phyloP scores from a whole-genome alignment of 2,113 vertebrate genomes.

The Etheostoma spectabile region DNA sequence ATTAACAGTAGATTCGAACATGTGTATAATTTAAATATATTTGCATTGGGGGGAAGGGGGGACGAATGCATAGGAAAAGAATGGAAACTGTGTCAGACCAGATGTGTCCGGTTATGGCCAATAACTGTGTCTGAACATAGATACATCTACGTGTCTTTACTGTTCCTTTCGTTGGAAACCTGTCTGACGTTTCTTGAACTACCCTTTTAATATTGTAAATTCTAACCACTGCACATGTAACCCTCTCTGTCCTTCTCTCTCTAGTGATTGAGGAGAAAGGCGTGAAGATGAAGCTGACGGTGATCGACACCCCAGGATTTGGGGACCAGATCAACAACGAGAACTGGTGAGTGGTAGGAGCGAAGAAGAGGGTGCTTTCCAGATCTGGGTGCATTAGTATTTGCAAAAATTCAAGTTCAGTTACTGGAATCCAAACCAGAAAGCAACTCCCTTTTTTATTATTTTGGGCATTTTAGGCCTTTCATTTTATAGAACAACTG shows the following conservation, averaged over 20 bases:
- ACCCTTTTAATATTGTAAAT: no score
- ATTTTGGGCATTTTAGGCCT: no score
- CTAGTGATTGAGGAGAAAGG: slow-evolving; percentile 97
- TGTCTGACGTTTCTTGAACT: neutral
- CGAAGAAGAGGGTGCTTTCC: neutral
- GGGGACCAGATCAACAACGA: slow-evolving; percentile 98
- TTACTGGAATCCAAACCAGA: neutral
- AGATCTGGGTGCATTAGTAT: neutral
- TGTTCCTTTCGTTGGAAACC: neutral
- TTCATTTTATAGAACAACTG: no score
- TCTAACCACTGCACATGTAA: neutral
- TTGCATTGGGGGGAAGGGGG: no score
- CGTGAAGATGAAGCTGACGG: slow-evolving; percentile 97
- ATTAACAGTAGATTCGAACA: no score
- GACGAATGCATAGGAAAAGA: no score
- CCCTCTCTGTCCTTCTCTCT: neutral
- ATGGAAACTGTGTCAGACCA: no score
- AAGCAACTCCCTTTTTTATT: neutral
- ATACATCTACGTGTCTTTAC: neutral
- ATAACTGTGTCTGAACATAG: no score
- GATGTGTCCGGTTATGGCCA: no score
- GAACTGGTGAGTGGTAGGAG: slow-evolving; percentile 87
- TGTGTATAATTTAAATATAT: no score
- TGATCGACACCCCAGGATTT: slow-evolving; percentile 95
- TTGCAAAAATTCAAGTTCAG: neutral